Conservation (phyloP, 2,888 invertebrate species). For the Cinara cedri region DNA sequence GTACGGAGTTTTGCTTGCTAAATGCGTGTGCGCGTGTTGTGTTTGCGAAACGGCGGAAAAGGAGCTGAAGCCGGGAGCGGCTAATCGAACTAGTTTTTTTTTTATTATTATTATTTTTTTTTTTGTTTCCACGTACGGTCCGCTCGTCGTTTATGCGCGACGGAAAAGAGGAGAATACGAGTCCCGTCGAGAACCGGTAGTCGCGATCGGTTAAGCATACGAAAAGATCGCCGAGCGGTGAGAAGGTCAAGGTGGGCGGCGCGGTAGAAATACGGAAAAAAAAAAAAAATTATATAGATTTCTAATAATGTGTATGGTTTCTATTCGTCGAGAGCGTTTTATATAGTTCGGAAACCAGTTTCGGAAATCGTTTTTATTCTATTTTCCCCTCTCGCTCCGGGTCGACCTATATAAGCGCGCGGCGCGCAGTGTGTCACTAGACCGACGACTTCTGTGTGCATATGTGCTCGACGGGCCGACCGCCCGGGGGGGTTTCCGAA, state of each 20-base stretch:
- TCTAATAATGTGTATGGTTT: conserved; percentile 44
- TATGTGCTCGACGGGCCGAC: neutral
- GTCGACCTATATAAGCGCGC: conserved; percentile 30
- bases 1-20: neutral
- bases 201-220: neutral
- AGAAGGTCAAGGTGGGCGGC: conserved; percentile 39
- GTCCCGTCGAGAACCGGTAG: neutral
- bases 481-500: conserved; percentile 25
- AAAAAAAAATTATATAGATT: conserved; percentile 6
- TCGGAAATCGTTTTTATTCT: conserved; percentile 25
- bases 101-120: neutral
- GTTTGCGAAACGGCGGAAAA: no score
- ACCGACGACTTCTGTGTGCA: conserved; percentile 41
- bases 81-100: conserved; percentile 11
- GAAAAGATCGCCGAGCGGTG: no score
- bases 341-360: conserved; percentile 40
- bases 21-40: no score
- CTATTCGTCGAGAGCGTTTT: neutral
- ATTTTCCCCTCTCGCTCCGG: neutral
- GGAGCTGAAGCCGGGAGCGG: neutral
- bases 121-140: no score
- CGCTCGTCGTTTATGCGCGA: no score
- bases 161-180: neutral
- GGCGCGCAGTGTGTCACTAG: conserved; percentile 36
- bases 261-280: neutral